Base-by-base conservation (phyloP, 1,140 invertebrate species). In the Rhopalosiphum maidis region DNA sequence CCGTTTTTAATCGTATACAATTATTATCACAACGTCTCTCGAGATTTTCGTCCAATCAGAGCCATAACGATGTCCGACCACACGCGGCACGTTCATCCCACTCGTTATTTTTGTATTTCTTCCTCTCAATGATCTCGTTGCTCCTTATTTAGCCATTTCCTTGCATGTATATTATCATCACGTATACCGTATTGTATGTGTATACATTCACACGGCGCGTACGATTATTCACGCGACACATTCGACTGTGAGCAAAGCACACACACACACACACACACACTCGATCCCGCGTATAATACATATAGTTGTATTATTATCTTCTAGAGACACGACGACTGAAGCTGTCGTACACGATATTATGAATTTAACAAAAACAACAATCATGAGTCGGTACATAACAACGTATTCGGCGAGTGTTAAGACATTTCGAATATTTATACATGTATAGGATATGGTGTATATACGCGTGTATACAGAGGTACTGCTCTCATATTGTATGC, bases 31-130 rank as follows among this genome's bases (percentile, higher is more conserved):
- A 18, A 86, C 43, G 41, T 86, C 15, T 1, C 23, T 1, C 11
- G 85, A 0, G 85, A 86, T 30, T 46, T 46, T 25, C 11, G 41
- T 86, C 85, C 37, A 46, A 41, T 85, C 83, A 4, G 22, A 85
- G 8, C 37, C 43, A 30, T 46, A 25, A 43, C 41, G 41, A 21
- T 86, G 85, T 86, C 43, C 43, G 43, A 86, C 85, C 85, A 86
- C 85, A 86, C 41, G 41, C 37, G 23, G 15, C 9, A 86, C 41
- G 85, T 46, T 46, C 85, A n/a, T 30, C 85, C 85, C 85, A 86
- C 85, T 86, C 25, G 25, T 86, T 86, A 86, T 46, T 86, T 86
- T 46, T 7, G 43, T 86, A 86, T n/a, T 86, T 86, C 15, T 86
- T 41, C 22, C 6, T 46, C 43, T 46, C 43, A 2, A 30, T 86